These are phyloP conservation scores for Corbicula japonica DNA, from an alignment of 2,888 invertebrate genomes.

Conservation along the genomic window DNA sequence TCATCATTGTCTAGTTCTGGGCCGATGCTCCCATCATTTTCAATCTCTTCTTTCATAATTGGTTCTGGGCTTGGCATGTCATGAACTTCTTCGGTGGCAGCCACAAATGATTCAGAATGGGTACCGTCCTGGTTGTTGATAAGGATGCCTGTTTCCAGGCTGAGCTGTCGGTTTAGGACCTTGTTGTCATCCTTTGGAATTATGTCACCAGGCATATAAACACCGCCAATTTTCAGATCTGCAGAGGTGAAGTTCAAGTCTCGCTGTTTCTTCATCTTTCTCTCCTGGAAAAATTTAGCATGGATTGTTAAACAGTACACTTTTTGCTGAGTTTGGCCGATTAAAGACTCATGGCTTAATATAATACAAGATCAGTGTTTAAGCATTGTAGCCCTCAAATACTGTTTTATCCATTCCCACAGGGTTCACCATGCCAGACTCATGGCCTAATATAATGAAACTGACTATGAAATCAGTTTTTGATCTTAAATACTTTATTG, in stretches of 20 bases:
- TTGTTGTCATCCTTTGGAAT: conserved; percentile 47
- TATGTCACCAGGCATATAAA: conserved; percentile 62
- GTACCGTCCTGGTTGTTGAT: conserved; percentile 20
- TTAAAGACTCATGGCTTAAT: too few relatives aligned
- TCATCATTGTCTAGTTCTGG: conserved; percentile 1
- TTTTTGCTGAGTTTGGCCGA: too few relatives aligned
- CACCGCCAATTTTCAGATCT: conserved; percentile 59
- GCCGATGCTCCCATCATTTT: neutral
- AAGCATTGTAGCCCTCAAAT: too few relatives aligned
- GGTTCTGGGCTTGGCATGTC: conserved; percentile 35
- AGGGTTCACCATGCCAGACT: too few relatives aligned
- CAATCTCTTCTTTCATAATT: conserved; percentile 9
- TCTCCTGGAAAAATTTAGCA: conserved; percentile 39
- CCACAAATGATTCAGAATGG: conserved; percentile 36
- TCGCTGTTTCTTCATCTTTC: conserved; percentile 47
- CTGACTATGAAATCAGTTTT: too few relatives aligned
- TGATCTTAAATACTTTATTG: too few relatives aligned
- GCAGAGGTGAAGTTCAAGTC: conserved; percentile 40
- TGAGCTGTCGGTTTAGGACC: conserved; percentile 16
- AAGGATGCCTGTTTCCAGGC: conserved; percentile 20
- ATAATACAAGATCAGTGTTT: too few relatives aligned
- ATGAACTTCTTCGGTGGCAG: conserved; percentile 49
- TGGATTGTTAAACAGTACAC: too few relatives aligned
- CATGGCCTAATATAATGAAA: too few relatives aligned
- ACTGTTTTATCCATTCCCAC: too few relatives aligned